A percentile compares a stretch with the other conserved stretches of the same genome.
phyloP scores from a whole-genome alignment of 2,888 invertebrate genomes.

The Microctonus aethiopoides region DNA sequence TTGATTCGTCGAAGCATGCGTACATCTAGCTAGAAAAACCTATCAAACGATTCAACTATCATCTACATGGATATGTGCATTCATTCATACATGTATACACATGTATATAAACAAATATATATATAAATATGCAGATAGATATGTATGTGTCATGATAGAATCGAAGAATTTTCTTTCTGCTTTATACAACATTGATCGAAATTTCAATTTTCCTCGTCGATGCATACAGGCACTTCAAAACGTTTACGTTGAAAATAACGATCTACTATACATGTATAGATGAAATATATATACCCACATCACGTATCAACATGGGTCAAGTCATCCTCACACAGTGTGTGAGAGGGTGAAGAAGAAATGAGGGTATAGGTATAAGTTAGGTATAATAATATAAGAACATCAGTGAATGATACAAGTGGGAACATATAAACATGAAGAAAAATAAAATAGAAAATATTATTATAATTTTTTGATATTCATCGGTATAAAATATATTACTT shows the following conservation, averaged over 20 bases:
- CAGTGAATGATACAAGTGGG: not conserved
- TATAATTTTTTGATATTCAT: too few species aligned
- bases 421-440: not conserved
- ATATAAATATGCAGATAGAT: too few species aligned
- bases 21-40: not conserved
- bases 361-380: too few species aligned
- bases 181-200: conserved; percentile 13
- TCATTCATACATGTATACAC: not conserved
- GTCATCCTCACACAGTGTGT: not conserved
- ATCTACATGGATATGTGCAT: too few species aligned
- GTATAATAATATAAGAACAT: too few species aligned
- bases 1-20: not conserved
- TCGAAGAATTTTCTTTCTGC: conserved; percentile 3
- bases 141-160: too few species aligned
- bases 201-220: conserved; percentile 20
- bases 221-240: conserved; percentile 13
- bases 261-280: conserved; percentile 2
- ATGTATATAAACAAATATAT: not conserved
- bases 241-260: conserved; percentile 14
- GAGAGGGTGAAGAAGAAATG: not conserved
- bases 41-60: not conserved
- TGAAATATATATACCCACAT: conserved; percentile 22
- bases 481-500: too few species aligned
- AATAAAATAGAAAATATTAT: too few species aligned
- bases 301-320: conserved; percentile 8